Percentiles rank a stretch among this genome's conserved stretches.
These are phyloP conservation scores for Seriola aureovittata DNA, from an alignment of 2,113 vertebrate species.

Conservation along the genomic window DNA sequence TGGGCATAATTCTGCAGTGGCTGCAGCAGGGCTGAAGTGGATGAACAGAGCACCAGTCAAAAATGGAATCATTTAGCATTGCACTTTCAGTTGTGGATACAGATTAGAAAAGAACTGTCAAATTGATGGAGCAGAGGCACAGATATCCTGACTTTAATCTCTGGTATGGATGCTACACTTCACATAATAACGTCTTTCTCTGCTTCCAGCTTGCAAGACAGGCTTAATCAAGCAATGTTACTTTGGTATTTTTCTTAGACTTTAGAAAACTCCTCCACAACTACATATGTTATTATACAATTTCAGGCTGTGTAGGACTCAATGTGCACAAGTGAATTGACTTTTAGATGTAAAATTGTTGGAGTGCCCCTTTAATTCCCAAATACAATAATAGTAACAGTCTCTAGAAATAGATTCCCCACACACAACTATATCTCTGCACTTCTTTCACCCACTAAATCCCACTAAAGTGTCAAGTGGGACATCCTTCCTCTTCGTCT, in stretches of 20 bases:
- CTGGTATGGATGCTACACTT: too few relatives aligned
- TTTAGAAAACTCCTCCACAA: not conserved
- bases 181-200: too few relatives aligned
- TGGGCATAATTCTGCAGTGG: too few relatives aligned
- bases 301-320: not conserved
- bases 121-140: too few relatives aligned
- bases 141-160: too few relatives aligned
- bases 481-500: slow-evolving; percentile 54
- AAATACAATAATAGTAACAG: not conserved
- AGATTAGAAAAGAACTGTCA: too few relatives aligned
- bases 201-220: too few relatives aligned
- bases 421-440: slow-evolving; percentile 9
- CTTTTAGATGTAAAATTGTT: slow-evolving; percentile 1
- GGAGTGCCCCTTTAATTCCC: not conserved
- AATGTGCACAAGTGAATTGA: not conserved
- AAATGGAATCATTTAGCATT: too few relatives aligned
- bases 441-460: slow-evolving; percentile 22
- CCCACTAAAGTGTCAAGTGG: slow-evolving; percentile 19
- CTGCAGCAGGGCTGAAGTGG: too few relatives aligned
- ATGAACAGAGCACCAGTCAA: too few relatives aligned
- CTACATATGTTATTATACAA: not conserved
- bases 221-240: too few relatives aligned
- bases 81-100: too few relatives aligned
- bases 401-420: slow-evolving; percentile 26
- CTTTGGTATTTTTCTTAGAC: not conserved